These are phyloP conservation scores for Helleia helle DNA, from an alignment of 2,888 invertebrate species.

Conservation along the genomic window DNA sequence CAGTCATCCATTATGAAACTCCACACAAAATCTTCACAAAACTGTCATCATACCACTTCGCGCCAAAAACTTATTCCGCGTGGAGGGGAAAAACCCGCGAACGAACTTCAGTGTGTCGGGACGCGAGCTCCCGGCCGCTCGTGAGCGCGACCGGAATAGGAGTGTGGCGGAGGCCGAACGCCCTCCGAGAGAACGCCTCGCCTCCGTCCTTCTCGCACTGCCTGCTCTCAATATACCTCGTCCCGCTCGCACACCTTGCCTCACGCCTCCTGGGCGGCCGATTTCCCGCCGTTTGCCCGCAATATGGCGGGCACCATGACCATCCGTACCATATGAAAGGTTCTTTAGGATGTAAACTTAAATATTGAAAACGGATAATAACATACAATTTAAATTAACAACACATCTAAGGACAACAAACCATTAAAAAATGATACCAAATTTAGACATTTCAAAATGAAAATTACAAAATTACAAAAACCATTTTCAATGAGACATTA, in stretches of 20 bases:
- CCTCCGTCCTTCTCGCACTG: slow-evolving; percentile 46
- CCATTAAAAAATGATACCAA: too few species aligned
- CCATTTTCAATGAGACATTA: too few species aligned
- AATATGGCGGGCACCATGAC: slow-evolving; percentile 56
- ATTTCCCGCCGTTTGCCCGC: slow-evolving; percentile 65
- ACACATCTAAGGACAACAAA: too few species aligned
- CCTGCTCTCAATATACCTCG: slow-evolving; percentile 29
- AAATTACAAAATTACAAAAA: too few species aligned
- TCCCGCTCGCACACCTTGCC: slow-evolving; percentile 52
- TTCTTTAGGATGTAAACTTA: too few species aligned
- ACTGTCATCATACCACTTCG: slow-evolving; percentile 48
- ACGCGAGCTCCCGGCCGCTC: slow-evolving; percentile 70
- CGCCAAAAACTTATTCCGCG: slow-evolving; percentile 66
- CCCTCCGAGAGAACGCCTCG: slow-evolving; percentile 75
- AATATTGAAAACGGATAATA: too few species aligned
- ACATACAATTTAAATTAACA: too few species aligned
- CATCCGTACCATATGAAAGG: too few species aligned
- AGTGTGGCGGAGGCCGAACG: slow-evolving; percentile 70
- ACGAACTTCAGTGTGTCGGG: slow-evolving; percentile 56
- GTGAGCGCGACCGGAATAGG: slow-evolving; percentile 72
- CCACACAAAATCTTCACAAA: slow-evolving; percentile 43
- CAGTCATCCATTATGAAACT: slow-evolving; percentile 69
- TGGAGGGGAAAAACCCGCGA: slow-evolving; percentile 59
- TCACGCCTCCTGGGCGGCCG: slow-evolving; percentile 72
- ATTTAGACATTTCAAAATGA: too few species aligned